Conservation (phyloP, 2,888 invertebrate species). For the Gari tellinella region DNA sequence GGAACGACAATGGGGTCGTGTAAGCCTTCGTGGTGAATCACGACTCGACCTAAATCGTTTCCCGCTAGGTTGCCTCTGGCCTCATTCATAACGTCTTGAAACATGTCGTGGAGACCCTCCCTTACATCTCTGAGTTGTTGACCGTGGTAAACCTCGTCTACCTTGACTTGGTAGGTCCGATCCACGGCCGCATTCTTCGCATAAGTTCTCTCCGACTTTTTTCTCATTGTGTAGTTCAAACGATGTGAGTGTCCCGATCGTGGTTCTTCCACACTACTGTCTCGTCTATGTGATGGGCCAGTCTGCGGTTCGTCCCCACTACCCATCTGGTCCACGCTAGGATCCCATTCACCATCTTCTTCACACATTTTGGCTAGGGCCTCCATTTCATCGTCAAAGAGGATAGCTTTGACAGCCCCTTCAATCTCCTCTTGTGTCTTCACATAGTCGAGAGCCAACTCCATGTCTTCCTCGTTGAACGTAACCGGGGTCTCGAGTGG, state of each 20-base stretch:
- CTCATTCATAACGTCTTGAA: constrained; percentile 9
- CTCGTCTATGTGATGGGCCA: neutral
- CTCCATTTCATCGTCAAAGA: constrained; percentile 8
- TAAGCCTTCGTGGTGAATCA: constrained; percentile 29
- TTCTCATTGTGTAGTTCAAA: constrained; percentile 3
- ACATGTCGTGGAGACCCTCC: constrained; percentile 15
- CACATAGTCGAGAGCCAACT: neutral
- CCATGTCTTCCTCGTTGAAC: neutral
- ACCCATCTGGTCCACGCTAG: neutral
- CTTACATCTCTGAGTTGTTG: constrained; percentile 1
- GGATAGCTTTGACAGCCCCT: neutral
- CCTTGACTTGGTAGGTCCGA: constrained; percentile 9
- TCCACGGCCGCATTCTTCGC: constrained; percentile 15
- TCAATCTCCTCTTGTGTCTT: constrained; percentile 6
- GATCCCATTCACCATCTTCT: constrained; percentile 4
- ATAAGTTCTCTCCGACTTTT: constrained; percentile 14
- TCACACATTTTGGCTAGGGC: neutral
- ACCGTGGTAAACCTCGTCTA: constrained; percentile 4
- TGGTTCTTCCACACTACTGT: too few relatives aligned
- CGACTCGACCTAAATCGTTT: constrained; percentile 26
- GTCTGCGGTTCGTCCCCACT: neutral
- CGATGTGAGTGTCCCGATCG: neutral
- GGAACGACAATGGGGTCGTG: constrained; percentile 46
- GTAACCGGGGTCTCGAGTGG: too few relatives aligned
- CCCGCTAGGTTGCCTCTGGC: constrained; percentile 10